Conservation (phyloP, 2,797 vertebrate genomes). For the Bradypodion pumilum region DNA sequence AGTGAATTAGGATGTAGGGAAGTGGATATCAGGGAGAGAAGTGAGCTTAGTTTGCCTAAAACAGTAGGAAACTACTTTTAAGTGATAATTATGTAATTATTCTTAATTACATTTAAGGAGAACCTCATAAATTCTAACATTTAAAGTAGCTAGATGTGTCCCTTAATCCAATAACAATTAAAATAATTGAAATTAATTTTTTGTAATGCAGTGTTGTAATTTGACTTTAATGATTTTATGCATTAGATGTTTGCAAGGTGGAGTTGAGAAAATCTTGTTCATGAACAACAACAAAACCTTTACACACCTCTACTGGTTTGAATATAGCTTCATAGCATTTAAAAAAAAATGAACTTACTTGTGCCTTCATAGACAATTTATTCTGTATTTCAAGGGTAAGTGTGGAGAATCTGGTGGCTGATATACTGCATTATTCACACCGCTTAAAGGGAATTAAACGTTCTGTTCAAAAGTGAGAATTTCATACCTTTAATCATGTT, state of each 20-base stretch:
- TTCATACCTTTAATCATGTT: conserved; percentile 18
- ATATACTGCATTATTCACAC: conserved; percentile 27
- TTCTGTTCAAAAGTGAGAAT: conserved; percentile 20
- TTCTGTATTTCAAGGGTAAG: conserved; percentile 13
- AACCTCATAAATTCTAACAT: no score
- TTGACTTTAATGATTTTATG: not conserved
- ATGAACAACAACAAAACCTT: not conserved
- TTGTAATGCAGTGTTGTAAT: not conserved
- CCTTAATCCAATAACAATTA: not conserved
- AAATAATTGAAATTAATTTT: not conserved
- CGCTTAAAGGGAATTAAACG: conserved; percentile 15
- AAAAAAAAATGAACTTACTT: conserved; percentile 18
- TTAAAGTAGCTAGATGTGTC: not conserved
- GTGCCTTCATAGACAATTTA: conserved; percentile 26
- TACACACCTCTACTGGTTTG: not conserved
- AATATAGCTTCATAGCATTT: not conserved
- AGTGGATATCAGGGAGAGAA: no score
- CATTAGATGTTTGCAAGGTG: not conserved
- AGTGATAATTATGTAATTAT: no score
- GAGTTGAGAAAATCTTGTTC: not conserved
- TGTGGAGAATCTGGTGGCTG: conserved; percentile 1
- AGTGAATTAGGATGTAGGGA: no score
- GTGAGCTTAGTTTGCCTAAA: no score
- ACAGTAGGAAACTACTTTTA: no score
- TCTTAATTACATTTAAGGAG: no score